These are phyloP conservation scores for Pogonomyrmex californicus DNA, from an alignment of 1,140 invertebrate species.

Conservation along the genomic window DNA sequence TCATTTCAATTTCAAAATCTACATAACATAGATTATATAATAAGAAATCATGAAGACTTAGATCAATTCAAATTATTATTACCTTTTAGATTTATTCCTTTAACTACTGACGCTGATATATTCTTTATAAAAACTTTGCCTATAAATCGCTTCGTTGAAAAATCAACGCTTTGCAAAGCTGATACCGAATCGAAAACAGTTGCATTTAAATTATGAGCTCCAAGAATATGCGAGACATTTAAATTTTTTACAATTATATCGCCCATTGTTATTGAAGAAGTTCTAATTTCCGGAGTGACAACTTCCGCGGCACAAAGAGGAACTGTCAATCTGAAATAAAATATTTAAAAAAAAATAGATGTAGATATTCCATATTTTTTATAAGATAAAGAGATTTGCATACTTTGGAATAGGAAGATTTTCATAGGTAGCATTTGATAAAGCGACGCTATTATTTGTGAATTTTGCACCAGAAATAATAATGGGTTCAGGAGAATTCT, in stretches of 20 bases:
- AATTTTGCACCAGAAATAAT: slow-evolving; percentile 77
- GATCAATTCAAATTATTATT: slow-evolving; percentile 6
- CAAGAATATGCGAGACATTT: slow-evolving; percentile 59
- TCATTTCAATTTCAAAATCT: slow-evolving; percentile 63
- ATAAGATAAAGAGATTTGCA: background rate
- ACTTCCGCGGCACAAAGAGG: slow-evolving; percentile 60
- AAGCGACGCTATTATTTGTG: slow-evolving; percentile 53
- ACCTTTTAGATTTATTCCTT: slow-evolving; percentile 55
- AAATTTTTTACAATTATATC: slow-evolving; percentile 66
- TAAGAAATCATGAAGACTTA: slow-evolving; percentile 6
- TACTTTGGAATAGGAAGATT: slow-evolving; percentile 73
- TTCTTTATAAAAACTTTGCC: slow-evolving; percentile 59
- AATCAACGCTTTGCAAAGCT: slow-evolving; percentile 54
- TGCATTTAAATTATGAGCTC: slow-evolving; percentile 64
- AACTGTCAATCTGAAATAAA: slow-evolving; percentile 59
- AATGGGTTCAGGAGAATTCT: slow-evolving; percentile 46
- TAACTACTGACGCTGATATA: background rate
- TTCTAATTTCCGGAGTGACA: slow-evolving; percentile 70
- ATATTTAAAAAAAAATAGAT: background rate
- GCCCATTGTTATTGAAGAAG: slow-evolving; percentile 61
- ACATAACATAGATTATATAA: slow-evolving; percentile 18
- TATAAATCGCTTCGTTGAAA: slow-evolving; percentile 59
- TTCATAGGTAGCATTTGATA: slow-evolving; percentile 63
- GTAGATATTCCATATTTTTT: background rate
- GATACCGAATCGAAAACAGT: slow-evolving; percentile 45